These are phyloP conservation scores for Drosophila parvula DNA, from an alignment of 1,140 invertebrate species.

Conservation along the genomic window DNA sequence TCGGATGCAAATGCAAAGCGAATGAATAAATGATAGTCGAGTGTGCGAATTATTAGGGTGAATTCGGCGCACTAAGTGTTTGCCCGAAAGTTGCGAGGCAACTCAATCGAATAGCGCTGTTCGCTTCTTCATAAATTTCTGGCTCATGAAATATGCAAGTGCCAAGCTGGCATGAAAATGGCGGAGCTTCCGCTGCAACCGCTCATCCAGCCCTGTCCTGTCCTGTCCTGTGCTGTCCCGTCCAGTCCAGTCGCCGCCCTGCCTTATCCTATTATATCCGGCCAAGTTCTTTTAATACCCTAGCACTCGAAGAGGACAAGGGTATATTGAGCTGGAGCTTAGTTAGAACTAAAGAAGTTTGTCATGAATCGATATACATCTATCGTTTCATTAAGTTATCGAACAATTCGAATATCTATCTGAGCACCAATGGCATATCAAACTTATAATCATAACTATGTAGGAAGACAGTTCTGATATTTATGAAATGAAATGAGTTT, in stretches of 20 bases:
- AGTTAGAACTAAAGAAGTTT: neutral
- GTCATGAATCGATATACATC: no score
- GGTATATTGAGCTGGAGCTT: neutral
- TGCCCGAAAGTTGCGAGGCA: constrained; percentile 7
- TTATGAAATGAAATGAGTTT: no score
- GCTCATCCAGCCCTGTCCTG: constrained; percentile 18
- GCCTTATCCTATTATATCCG: constrained; percentile 68
- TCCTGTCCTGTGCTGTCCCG: constrained; percentile 10
- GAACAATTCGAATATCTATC: neutral
- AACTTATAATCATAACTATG: no score
- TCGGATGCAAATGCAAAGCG: constrained; percentile 41
- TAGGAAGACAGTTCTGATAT: no score
- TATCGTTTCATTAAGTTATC: neutral
- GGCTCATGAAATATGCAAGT: constrained; percentile 75
- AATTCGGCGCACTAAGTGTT: constrained; percentile 33
- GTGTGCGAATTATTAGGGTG: constrained; percentile 40
- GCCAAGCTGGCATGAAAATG: constrained; percentile 74
- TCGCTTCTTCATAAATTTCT: constrained; percentile 51
- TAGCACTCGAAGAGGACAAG: neutral
- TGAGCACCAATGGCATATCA: no score
- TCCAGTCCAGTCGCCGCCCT: constrained; percentile 14
- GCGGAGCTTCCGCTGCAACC: constrained; percentile 65
- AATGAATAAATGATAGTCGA: constrained; percentile 65
- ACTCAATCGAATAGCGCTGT: constrained; percentile 39
- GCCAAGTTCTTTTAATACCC: constrained; percentile 27